A percentile compares a stretch with the other conserved stretches of the same genome.
Evolutionary conservation across 2,113 vertebrate genomes (phyloP).

Genomic region (Leucoraja erinaceus): DNA sequence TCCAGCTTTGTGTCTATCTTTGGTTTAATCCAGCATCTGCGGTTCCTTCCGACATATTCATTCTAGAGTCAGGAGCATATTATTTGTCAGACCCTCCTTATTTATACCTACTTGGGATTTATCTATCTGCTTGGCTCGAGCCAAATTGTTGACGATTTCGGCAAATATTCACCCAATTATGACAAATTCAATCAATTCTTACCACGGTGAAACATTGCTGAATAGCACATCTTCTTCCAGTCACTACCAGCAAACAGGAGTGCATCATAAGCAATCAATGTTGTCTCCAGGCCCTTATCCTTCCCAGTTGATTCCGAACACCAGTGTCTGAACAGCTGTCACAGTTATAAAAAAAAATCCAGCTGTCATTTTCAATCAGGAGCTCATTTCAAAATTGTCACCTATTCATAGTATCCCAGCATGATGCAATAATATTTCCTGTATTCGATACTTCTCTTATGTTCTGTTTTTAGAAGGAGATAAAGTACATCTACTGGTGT

Average conservation of each 20-base stretch:
- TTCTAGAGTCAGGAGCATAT: not conserved
- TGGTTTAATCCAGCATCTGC: too few relatives aligned
- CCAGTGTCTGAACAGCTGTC: conserved; percentile 39
- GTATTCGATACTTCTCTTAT: not conserved
- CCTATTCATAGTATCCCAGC: not conserved
- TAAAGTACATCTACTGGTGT: not conserved
- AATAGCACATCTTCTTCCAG: conserved; percentile 38
- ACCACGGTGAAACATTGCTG: conserved; percentile 38
- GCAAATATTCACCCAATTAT: not conserved
- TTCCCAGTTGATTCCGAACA: not conserved
- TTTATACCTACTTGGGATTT: not conserved
- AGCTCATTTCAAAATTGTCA: not conserved
- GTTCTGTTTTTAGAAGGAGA: not conserved
- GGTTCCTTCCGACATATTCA: not conserved
- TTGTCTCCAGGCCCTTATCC: conserved; percentile 24
- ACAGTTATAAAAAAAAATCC: conserved; percentile 8
- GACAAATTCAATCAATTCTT: not conserved
- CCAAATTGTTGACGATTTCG: not conserved
- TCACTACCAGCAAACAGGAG: conserved; percentile 22
- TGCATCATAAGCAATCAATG: conserved; percentile 39
- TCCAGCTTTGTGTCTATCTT: too few relatives aligned
- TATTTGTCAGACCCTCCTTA: not conserved
- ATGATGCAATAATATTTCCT: not conserved
- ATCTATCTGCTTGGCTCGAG: not conserved
- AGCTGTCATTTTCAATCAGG: conserved; percentile 31